Evolutionary conservation across 2,113 vertebrate species (phyloP), one percentile per base, ranked within the genome.

Genomic region (Calyptommatus sinebrachiatus): DNA sequence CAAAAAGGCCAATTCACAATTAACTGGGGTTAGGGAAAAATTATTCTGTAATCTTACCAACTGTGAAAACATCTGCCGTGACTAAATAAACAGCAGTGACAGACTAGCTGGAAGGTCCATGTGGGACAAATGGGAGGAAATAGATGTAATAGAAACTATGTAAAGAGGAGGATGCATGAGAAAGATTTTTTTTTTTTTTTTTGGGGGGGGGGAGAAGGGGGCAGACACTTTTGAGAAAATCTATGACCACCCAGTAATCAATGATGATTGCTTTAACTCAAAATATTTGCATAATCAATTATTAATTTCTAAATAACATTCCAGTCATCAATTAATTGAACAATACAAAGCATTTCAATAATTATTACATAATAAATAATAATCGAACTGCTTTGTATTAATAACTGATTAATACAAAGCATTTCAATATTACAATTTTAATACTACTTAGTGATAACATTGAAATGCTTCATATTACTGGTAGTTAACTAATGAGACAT

Each of bases 1-100:
- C 12, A 76, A 4, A 84, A 62, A 69, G 50, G 7, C 11, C 50
- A 50, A 28, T 8, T 73, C 76, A 11, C 78, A 77, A 83, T 87
- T 72, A 86, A 66, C 63, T 77, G 45, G 88, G 50, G 46, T 61
- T 78, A 73, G 73, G 62, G 4, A 8, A 76, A 83, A 82, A 89
- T 65, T 41, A 74, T 41, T 68, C 63, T n/a, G 9, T 12, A 29
- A 24, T 66, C 41, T 90, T 85, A 45, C 73, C 76, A 79, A 76
- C 84, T 53, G 2, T 84, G 79, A 77, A 57, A 65, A 71, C 29
- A 72, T 73, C 62, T 83, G 72, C 76, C 50, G 46, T 46, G 57
- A 65, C 12, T 73, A 69, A 83, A 77, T 29, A 69, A 85, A 77
- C 35, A 73, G 1, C 0, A 0, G 45, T 60, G 66, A 53, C 45